Evolutionary conservation across 2,888 invertebrate species (phyloP), one percentile per base, ranked within the genome.

Genomic region (Acronicta leporina): DNA sequence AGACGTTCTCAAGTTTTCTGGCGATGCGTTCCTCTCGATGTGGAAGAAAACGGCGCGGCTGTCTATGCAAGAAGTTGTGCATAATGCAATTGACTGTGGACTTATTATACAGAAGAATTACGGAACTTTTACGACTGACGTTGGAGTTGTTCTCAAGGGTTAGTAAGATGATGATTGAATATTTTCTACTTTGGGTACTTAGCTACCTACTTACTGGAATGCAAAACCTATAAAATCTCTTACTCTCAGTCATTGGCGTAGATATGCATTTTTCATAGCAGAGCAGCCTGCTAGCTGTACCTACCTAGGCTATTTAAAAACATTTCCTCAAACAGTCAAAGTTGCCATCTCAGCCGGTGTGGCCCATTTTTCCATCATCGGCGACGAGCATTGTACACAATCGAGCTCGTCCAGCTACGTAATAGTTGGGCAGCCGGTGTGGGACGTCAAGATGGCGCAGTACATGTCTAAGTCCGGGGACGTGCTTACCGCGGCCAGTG

Each of bases 1-100:
- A 0, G 96, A 96, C 68, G 95, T 96, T 1, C 86, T 96, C 0
- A 96, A 96, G 83, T 96, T 96, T 80, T 96, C 96, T 10, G 96
- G 95, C 2, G 96, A 96, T 69, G 96, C 96, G 3, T 96, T 96
- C 79, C 89, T 96, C 1, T 95, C 96, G 0, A 95, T 96, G 92
- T 96, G 96, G 96, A 96, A 96, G 82, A 93, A 95, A 30, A 89
- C 92, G 0, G 83, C 92, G 0, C 91, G 89, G 38, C 81, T 92
- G 40, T 90, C 95, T 0, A 95, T 96, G 95, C 93, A 95, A 46
- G 95, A 96, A 68, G 92, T 95, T 1, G 95, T 96, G 0, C 95
- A 95, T 60, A 95, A 95, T 47, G 96, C 96, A 0, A 94, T 96
- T n/a, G 96, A 96, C 74, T 96, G 96, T 50, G 96, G 96, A 0